Base-by-base conservation (phyloP, 2,797 vertebrate species). In the Sphaeramia orbicularis region DNA sequence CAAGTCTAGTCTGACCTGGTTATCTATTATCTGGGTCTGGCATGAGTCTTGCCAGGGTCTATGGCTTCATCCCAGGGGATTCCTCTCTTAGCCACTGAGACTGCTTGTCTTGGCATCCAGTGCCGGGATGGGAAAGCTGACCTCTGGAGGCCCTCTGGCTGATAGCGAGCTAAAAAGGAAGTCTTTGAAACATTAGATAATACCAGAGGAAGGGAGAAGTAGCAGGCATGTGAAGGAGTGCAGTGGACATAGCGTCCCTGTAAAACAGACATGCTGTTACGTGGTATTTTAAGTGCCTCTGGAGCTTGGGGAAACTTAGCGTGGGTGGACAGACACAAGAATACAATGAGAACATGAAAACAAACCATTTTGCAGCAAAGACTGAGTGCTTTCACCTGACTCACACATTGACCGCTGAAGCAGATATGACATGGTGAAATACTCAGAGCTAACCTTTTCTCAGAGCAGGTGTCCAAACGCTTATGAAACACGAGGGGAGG, bases 131-230 rank as follows among this genome's bases (percentile, higher is more conserved):
- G 86, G 76, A 86, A 83, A 89, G 74, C 69, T 91, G 91, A 91
- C 92, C 90, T 92, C 85, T 86, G 78, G 70, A 90, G 86, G 85
- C 86, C 89, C 88, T 73, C 65, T 72, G 83, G 80, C 90, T 92
- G 92, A 94, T 92, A 95, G 83, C 48, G 71, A 85, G 86, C 91
- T 92, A 90, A 92, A 94, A 88, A 91, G 87, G 89, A 94, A 92
- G 89, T 91, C 91, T 93, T 92, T 93, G 88, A 93, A 92, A 93
- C 68, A 44, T 91, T 89, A 92, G 93, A 93, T 94, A 93, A 91
- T 85, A 87, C 76, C 57, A 74, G 81, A 82, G 81, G 83, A 86
- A 89, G 76, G 72, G 77, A 83, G 76, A 74, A 80, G 76, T 48
- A 83, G 78, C 87, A 78, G 74, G 58, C 66, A 87, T 79, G 83